Conservation (phyloP, 2,113 vertebrate genomes). For the Coryphaenoides rupestris region DNA sequence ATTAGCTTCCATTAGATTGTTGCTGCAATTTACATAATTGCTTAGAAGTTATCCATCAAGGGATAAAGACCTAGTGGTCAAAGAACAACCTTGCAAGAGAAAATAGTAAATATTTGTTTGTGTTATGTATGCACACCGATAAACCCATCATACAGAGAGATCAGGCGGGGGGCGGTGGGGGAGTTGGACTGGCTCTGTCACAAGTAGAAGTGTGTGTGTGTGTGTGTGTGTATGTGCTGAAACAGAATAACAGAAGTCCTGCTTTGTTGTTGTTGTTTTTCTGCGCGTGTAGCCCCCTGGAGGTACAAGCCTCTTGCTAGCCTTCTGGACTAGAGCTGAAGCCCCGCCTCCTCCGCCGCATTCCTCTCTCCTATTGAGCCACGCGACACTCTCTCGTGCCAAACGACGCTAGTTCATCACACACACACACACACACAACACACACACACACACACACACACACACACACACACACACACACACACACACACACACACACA, state of each 20-base stretch:
- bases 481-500: no score
- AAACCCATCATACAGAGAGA: no score
- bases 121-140: conserved; percentile 10
- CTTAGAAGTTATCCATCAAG: conserved; percentile 28
- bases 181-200: no score
- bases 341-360: no score
- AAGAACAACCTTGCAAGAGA: conserved; percentile 34
- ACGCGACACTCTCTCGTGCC: not conserved
- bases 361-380: not conserved
- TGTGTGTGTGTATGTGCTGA: no score
- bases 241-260: conserved; percentile 20
- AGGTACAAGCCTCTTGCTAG: no score
- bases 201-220: no score
- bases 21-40: conserved; percentile 30
- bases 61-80: conserved; percentile 30
- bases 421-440: no score
- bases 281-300: not conserved
- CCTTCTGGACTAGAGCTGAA: no score
- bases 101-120: conserved; percentile 26
- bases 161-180: no score
- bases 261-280: conserved; percentile 12
- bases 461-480: no score
- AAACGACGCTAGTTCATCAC: conserved; percentile 22
- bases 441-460: no score
- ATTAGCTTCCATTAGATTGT: conserved; percentile 31